Evolutionary conservation across 2,113 vertebrate genomes (phyloP), one percentile per base, ranked within the genome.

Genomic region (Vidua macroura): DNA sequence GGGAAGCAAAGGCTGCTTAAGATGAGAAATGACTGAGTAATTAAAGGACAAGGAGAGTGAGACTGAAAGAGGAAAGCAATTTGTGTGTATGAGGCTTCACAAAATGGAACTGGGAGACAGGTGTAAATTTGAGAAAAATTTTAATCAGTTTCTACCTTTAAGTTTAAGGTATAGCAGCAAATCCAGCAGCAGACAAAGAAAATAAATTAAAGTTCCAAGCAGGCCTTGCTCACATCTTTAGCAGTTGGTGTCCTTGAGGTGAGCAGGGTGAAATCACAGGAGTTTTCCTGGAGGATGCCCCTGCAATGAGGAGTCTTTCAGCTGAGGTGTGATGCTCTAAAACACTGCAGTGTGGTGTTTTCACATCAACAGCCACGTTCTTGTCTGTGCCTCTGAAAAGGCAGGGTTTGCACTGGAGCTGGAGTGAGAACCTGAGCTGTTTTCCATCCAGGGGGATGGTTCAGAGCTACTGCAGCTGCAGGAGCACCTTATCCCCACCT

Each of bases 21-120:
- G 73, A 84, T 86, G 51, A 91, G 49, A 83, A 74, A 86, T 48
- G 30, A 44, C 44, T 52, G 64, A 75, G 53, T 37, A 87, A 86
- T 89, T 96, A 68, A 78, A 76, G 68, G 46, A 46, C 48, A 49
- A 44, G 15, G 48, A 84, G 27, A 35, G 56, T 15, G 75, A 70
- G 48, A 52, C 21, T 74, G 59, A 35, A 70, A 48, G n/a, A 59
- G 39, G 53, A 67, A 49, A 88, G 13, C 17, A 41, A 19, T 59
- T 76, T 64, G 30, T 56, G 53, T 58, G n/a, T 5, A 1, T 7
- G 62, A 72, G 62, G 33, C 49, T 84, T 46, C 13, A 46, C 37
- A 30, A 52, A 82, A 41, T 35, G 66, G 52, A 79, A 15, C 27
- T 69, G 81, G 41, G 55, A 90, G 33, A n/a, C 11, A 15, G 51